Conservation (phyloP, 1,140 invertebrate species). For the Nephotettix cincticeps region DNA sequence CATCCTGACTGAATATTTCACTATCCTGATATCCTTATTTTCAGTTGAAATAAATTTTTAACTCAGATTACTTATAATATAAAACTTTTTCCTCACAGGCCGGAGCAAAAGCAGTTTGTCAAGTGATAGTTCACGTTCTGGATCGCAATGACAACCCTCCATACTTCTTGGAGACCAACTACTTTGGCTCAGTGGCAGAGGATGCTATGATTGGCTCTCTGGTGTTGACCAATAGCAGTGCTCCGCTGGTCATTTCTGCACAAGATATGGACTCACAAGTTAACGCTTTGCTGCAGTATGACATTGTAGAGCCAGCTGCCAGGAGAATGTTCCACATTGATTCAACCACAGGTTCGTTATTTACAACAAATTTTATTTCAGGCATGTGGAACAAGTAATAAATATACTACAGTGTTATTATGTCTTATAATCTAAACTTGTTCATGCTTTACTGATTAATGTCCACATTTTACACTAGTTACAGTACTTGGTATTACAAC, state of each 20-base stretch:
- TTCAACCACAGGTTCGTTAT: constrained; percentile 67
- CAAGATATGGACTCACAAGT: constrained; percentile 77
- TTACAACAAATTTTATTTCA: too few species aligned
- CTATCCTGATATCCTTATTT: too few species aligned
- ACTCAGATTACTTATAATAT: too few species aligned
- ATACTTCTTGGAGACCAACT: constrained; percentile 64
- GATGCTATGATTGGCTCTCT: constrained; percentile 67
- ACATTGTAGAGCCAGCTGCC: constrained; percentile 75
- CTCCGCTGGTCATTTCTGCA: constrained; percentile 76
- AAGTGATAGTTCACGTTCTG: constrained; percentile 72
- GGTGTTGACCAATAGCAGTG: constrained; percentile 63
- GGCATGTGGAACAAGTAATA: too few species aligned
- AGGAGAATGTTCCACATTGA: constrained; percentile 82
- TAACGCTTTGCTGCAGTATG: constrained; percentile 80
- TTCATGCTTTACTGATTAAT: too few species aligned
- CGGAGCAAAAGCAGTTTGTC: constrained; percentile 63
- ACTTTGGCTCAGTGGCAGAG: constrained; percentile 71
- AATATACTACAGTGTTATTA: too few species aligned
- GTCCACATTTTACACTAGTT: too few species aligned
- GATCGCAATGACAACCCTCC: constrained; percentile 89
- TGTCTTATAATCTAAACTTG: too few species aligned
- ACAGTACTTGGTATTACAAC: too few species aligned
- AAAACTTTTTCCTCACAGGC: too few species aligned
- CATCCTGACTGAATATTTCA: too few species aligned
- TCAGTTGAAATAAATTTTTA: too few species aligned